Base-by-base conservation (phyloP, 2,113 vertebrate genomes). In the Astatoreochromis straeleni region DNA sequence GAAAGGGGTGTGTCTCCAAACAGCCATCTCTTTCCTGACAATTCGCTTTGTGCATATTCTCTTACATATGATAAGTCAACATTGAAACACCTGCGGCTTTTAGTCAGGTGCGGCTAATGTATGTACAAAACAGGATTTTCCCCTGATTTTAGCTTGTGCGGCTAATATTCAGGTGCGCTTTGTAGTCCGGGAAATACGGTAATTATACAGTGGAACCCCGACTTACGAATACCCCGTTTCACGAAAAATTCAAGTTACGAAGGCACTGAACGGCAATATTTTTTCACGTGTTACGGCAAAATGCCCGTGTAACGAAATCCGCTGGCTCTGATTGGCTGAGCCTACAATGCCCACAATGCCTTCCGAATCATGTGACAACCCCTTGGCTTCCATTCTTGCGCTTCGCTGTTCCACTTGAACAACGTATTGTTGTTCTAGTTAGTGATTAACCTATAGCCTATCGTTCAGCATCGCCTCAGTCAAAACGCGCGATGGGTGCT, bases 251-350 rank as follows among this genome's bases (percentile, higher is more conserved):
- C 4, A 29, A 57, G 7, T 57, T 57, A 29, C 0, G 3, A 57
- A 57, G 13, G 2, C 13, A 29, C 53, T 55, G 53, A 55, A 24
- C 4, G 2, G 21, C 54, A 57, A 57, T 57, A 57, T 57, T 57
- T 57, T 5, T 57, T 3, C 54, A 0, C 1, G 3, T 57, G 24
- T 57, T 57, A 26, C 0, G 4, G 24, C 24, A 14, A 57, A 57
- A 0, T 57, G 13, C 55, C 55, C 0, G 13, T 0, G 55, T 57
- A 2, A 29, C 0, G 4, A 29, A 29, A 57, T 29, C 13, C 2
- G 0, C 24, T 57, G 13, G 55, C 55, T 2, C 54, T 16, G 3
- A 57, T 29, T 57, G 55, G 55, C 24, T 29, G 54, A 57, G 12
- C 54, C 54, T 5, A 29, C 24, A 57, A 2, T 8, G 24, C 13